phyloP scores from a whole-genome alignment of 2,797 vertebrate genomes.

The Florisuga fusca region DNA sequence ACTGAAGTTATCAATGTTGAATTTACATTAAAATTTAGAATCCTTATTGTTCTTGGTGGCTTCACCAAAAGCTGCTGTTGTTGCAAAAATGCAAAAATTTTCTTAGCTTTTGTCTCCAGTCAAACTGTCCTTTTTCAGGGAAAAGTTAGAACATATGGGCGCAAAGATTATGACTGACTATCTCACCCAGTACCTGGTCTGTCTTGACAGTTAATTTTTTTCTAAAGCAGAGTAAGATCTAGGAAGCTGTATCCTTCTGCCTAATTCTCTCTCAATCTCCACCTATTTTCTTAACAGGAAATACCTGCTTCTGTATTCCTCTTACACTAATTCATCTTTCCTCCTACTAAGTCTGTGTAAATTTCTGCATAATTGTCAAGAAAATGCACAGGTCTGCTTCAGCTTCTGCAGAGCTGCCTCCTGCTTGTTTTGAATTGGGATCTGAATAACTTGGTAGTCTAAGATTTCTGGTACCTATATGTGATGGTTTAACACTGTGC shows the following conservation, averaged over 20 bases:
- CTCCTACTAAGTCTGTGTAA: background rate
- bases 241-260: background rate
- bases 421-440: background rate
- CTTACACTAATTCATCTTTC: background rate
- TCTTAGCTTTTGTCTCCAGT: background rate
- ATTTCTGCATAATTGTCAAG: fast-evolving
- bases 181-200: background rate
- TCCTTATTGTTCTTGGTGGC: background rate
- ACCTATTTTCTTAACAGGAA: background rate
- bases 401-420: background rate
- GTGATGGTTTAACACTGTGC: too few relatives aligned
- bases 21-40: background rate
- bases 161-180: background rate
- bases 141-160: background rate
- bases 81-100: fast-evolving
- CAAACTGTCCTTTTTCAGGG: background rate
- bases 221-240: background rate
- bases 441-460: background rate
- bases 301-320: background rate
- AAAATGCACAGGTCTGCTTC: background rate
- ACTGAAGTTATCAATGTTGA: background rate
- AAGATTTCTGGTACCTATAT: background rate
- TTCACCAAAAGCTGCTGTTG: background rate
- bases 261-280: background rate
- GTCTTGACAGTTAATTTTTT: background rate